Evolutionary conservation across 2,113 vertebrate species (phyloP).

Genomic region (Heloderma charlesbogerti): DNA sequence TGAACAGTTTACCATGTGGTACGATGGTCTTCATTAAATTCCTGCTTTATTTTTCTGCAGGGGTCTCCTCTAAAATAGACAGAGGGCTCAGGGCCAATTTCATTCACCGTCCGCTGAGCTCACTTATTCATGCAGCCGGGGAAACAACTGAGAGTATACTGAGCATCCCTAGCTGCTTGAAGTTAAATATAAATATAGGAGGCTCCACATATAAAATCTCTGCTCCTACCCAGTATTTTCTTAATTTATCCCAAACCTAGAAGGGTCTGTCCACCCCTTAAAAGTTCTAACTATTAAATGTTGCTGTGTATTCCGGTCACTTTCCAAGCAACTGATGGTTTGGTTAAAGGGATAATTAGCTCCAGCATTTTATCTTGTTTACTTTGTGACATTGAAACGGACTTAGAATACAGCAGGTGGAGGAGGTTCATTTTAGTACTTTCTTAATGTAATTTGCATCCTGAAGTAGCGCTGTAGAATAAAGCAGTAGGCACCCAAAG

Average conservation of each 20-base stretch:
- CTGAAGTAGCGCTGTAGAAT: neutral
- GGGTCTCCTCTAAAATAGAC: neutral
- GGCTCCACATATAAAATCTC: neutral
- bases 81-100: conserved; percentile 17
- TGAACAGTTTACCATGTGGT: conserved; percentile 16
- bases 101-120: conserved; percentile 11
- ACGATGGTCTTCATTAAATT: neutral
- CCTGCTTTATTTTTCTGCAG: conserved; percentile 9
- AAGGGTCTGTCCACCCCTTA: neutral
- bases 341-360: neutral
- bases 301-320: neutral
- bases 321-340: neutral
- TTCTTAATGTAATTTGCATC: neutral
- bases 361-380: neutral
- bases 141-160: conserved; percentile 8
- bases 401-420: neutral
- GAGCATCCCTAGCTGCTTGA: conserved; percentile 19
- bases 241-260: neutral
- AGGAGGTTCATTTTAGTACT: neutral
- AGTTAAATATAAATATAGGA: neutral
- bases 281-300: neutral
- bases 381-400: neutral
- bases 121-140: neutral
- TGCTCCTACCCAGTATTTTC: neutral
- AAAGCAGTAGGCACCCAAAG: neutral